Percentiles rank a stretch among this genome's conserved stretches.
Evolutionary conservation across 2,797 vertebrate species (phyloP).

Genomic region (Harpagifer antarcticus): DNA sequence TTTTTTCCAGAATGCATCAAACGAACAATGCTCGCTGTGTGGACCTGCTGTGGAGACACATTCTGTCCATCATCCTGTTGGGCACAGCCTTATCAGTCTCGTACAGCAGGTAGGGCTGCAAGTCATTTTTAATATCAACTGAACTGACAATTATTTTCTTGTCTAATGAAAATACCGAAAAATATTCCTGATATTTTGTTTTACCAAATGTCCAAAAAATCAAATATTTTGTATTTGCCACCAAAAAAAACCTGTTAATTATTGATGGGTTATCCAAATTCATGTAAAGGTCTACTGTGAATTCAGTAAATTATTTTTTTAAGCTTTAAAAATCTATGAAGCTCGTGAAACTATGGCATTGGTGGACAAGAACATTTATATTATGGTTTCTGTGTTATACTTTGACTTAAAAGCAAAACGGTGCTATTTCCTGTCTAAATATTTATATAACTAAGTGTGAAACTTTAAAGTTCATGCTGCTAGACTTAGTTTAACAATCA

Average conservation of each 20-base stretch:
- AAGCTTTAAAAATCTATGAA: neutral
- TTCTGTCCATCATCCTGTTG: slow-evolving; percentile 93
- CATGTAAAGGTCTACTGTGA: no score
- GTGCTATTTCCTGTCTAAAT: neutral
- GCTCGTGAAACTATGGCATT: neutral
- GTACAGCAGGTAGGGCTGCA: slow-evolving; percentile 92
- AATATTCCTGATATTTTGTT: neutral
- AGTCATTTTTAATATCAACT: no score
- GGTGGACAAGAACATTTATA: neutral
- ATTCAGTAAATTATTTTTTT: no score
- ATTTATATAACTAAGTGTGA: no score
- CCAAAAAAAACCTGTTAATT: neutral
- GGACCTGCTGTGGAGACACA: slow-evolving; percentile 97
- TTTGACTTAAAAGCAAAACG: neutral
- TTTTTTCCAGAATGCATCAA: slow-evolving; percentile 94
- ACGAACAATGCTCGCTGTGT: slow-evolving; percentile 98
- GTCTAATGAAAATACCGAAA: neutral
- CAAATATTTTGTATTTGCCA: neutral
- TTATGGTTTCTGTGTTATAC: neutral
- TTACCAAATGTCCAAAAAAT: neutral
- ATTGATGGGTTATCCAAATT: neutral
- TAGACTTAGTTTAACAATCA: neutral
- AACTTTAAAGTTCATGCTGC: neutral
- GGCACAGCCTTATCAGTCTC: slow-evolving; percentile 93
- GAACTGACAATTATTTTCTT: neutral